Base-by-base conservation (phyloP, 1,140 invertebrate species). In the Probaryconus sp. region DNA sequence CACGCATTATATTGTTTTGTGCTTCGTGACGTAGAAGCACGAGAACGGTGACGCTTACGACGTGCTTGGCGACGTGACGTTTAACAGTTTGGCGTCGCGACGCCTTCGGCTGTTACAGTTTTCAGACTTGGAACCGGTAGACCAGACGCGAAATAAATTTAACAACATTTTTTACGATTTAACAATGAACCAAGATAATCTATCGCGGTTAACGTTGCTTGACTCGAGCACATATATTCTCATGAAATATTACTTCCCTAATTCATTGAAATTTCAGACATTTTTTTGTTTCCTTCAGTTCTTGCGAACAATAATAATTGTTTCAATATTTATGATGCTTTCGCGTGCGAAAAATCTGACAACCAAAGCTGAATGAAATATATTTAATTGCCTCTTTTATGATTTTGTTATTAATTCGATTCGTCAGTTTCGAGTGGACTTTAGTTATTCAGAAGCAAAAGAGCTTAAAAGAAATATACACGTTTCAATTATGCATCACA, bases 61-160 rank as follows among this genome's bases (percentile, higher is more conserved):
- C 37, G 24, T 20, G 37, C 24, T 40, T 40, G 50, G 35, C 37
- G 35, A 55, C 37, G 24, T 55, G 37, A 42, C 35, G 24, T 55
- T 55, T 55, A 55, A 55, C 18, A 17, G 50, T 30, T 55, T 40
- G 24, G 37, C 50, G 35, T 55, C 50, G 50, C 35, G 24, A 55
- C 50, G 50, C 21, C 17, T 26, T 42, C 24, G 50, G 35, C 24
- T 21, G 21, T 21, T 55, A 30, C 50, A 28, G 30, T 55, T 40
- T 55, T 40, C 50, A 40, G 50, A 40, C 50, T 30, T 4, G 14
- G 20, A 16, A n/a, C 37, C 20, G 35, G 48, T 13, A n/a, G 31
- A 9, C n/a, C 28, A 35, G 53, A 35, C 40, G 40, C 18, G 26
- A 13, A 24, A 35, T 35, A 45, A 17, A 37, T 45, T 58, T 45